Conservation (phyloP, 2,113 vertebrate genomes). For the Eubucco bourcierii region DNA sequence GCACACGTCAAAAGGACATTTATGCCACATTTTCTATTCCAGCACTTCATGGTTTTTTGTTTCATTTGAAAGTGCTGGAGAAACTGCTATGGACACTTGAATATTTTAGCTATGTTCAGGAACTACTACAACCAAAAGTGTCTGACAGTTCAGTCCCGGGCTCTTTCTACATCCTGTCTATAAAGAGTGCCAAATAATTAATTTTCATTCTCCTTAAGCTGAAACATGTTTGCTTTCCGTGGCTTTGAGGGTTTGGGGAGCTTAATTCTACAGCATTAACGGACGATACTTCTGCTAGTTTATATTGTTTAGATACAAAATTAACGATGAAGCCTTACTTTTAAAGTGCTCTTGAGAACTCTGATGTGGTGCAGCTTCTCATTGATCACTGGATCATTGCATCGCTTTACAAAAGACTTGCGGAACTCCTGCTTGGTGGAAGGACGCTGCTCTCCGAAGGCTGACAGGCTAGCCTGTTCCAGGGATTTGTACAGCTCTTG, state of each 20-base stretch:
- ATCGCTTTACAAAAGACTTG: constrained; percentile 83
- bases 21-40: not conserved
- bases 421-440: constrained; percentile 88
- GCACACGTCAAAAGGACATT: not conserved
- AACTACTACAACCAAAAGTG: not conserved
- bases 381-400: constrained; percentile 87
- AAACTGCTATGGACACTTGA: not conserved
- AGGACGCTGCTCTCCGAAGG: constrained; percentile 84
- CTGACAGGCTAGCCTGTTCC: constrained; percentile 83
- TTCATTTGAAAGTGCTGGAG: not conserved
- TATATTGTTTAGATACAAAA: not conserved
- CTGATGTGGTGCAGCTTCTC: constrained; percentile 89
- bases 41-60: not conserved
- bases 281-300: not conserved
- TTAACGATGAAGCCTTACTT: constrained; percentile 74
- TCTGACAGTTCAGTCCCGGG: not conserved
- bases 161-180: not conserved
- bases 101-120: not conserved
- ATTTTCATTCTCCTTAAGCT: not conserved
- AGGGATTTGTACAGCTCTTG: constrained; percentile 82
- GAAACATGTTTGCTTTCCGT: not conserved
- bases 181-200: not conserved
- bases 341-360: constrained; percentile 90
- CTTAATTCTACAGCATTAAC: not conserved
- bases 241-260: not conserved